phyloP scores from a whole-genome alignment of 2,888 invertebrate genomes.

The Trissolcus japonicus region DNA sequence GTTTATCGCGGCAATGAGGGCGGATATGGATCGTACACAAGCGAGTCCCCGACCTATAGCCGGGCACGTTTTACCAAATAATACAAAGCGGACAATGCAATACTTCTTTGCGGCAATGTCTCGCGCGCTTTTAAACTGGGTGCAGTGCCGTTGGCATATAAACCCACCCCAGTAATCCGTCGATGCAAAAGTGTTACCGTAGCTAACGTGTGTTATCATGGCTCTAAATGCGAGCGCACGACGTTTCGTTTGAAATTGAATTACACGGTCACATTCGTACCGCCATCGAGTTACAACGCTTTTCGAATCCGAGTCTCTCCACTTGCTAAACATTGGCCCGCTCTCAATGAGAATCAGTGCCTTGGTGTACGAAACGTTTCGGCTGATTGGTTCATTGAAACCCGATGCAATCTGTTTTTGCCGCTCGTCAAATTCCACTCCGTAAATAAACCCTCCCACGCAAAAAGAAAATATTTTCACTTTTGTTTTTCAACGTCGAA shows the following conservation, averaged over 20 bases:
- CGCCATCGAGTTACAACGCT: conserved; percentile 33
- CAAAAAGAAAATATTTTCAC: conserved; percentile 32
- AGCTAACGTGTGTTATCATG: conserved; percentile 1
- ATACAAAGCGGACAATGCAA: conserved; percentile 48
- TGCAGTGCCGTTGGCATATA: conserved; percentile 12
- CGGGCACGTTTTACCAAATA: conserved; percentile 54
- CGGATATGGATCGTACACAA: conserved; percentile 58
- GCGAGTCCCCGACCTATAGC: conserved; percentile 25
- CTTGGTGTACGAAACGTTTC: conserved; percentile 35
- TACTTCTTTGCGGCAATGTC: conserved; percentile 33
- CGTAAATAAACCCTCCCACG: conserved; percentile 6
- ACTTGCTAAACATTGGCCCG: conserved; percentile 28
- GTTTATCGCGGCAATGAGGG: conserved; percentile 64
- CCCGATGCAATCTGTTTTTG: conserved; percentile 25
- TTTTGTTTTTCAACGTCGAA: conserved; percentile 6
- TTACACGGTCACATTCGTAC: conserved; percentile 41
- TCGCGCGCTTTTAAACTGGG: conserved; percentile 26
- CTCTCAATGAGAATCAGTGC: conserved; percentile 3
- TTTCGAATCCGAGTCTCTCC: conserved; percentile 14
- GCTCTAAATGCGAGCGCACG: conserved; percentile 21
- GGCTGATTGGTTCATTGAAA: conserved; percentile 39
- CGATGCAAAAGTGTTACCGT: conserved; percentile 31
- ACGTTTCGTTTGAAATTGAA: conserved; percentile 29
- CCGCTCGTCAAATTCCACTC: conserved; percentile 32
- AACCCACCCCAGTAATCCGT: background rate